These are phyloP conservation scores for Sminthopsis crassicaudata DNA, from an alignment of 2,113 vertebrate species.

Conservation along the genomic window DNA sequence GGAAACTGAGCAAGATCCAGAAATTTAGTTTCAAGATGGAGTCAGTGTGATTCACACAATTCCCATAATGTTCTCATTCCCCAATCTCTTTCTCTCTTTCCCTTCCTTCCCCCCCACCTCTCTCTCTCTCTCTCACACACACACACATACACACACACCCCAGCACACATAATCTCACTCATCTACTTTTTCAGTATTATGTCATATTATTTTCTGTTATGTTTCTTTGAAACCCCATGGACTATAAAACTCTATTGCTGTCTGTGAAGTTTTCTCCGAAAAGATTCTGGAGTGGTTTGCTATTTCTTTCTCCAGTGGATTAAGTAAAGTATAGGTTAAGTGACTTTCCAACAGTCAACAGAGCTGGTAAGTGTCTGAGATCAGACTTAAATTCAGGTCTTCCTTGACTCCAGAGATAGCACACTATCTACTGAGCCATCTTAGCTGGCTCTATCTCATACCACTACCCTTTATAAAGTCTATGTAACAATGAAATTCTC, in stretches of 20 bases:
- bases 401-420: too few relatives aligned
- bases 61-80: background rate
- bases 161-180: background rate
- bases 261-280: too few relatives aligned
- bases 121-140: background rate
- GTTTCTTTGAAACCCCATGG: background rate
- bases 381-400: too few relatives aligned
- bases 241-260: background rate
- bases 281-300: background rate
- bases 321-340: too few relatives aligned
- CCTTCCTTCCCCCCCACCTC: too few relatives aligned
- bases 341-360: background rate
- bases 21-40: background rate
- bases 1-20: background rate
- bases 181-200: background rate
- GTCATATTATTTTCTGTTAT: background rate
- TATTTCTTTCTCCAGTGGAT: too few relatives aligned
- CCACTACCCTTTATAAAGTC: background rate
- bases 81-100: background rate
- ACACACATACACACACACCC: background rate
- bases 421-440: too few relatives aligned
- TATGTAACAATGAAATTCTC: too few relatives aligned
- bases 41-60: background rate
- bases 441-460: too few relatives aligned
- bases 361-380: too few relatives aligned